Base-by-base conservation (phyloP, 2,113 vertebrate genomes). In the Gasterosteus aculeatus region DNA sequence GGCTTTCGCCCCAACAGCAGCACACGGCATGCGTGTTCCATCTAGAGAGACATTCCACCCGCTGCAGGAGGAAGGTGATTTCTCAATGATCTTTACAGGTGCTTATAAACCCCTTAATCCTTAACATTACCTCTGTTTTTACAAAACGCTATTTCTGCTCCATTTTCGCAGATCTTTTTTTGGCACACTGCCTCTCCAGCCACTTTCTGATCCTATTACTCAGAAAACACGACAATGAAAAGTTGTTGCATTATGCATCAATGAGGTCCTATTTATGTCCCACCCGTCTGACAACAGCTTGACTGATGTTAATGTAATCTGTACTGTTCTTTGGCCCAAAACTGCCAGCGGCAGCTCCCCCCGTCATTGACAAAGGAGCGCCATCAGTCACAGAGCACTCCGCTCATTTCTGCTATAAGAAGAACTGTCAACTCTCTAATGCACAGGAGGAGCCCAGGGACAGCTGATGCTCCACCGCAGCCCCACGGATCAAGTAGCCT, bases 301-400 rank as follows among this genome's bases (percentile, higher is more conserved):
- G 90, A 91, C 89, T 92, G 91, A 92, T 92, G 91, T 91, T 90
- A 90, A 92, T 91, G 87, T 91, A 88, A 92, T 91, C 90, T 86
- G 91, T 73, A 90, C 90, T 89, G 88, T 92, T 90, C 88, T 90
- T 88, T 84, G 90, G 90, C 90, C 88, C 82, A 78, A 90, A 91
- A 89, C 89, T 90, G 90, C 89, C 90, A 90, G 89, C 75, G 90
- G 88, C 89, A 75, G 90, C 88, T 85, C 87, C 82, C 56, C 70
- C 79, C 61, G 79, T 88, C 91, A 88, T 82, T 88, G 90, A 92
- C 89, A 92, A 87, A 90, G 87, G 82, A 90, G 88, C 87, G 72
- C 87, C 88, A 91, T 92, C 89, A 90, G 85, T 91, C 89, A 92
- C 84, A 85, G 84, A 89, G 85, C 81, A 86, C 89, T 91, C 81